phyloP scores from a whole-genome alignment of 2,888 invertebrate genomes.

The Standfussiana lucernea region DNA sequence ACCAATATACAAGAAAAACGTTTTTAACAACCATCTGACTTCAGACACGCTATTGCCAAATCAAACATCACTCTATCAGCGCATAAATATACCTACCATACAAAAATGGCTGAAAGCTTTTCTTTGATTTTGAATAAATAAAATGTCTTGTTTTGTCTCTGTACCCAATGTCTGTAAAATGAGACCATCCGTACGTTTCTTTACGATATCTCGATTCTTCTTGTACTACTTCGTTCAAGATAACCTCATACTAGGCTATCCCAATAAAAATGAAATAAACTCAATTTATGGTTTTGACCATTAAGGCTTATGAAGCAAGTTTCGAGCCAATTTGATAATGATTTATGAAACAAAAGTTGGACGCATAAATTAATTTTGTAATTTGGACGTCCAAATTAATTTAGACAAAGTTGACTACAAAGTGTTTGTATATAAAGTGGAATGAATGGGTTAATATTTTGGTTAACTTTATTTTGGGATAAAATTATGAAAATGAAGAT shows the following conservation, averaged over 20 bases:
- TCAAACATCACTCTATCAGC: not conserved
- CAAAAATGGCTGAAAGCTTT: too few relatives aligned
- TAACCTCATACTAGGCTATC: not conserved
- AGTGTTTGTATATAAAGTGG: slow-evolving; percentile 27
- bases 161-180: slow-evolving; percentile 1
- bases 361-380: slow-evolving; percentile 28
- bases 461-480: slow-evolving; percentile 1
- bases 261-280: slow-evolving; percentile 3
- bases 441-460: slow-evolving; percentile 5
- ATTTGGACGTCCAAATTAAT: slow-evolving; percentile 36
- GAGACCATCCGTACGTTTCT: too few relatives aligned
- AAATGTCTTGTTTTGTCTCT: not conserved
- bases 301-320: slow-evolving; percentile 22
- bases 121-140: not conserved
- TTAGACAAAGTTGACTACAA: slow-evolving; percentile 8
- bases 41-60: not conserved
- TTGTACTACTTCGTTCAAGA: not conserved
- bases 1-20: not conserved
- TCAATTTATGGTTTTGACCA: slow-evolving; percentile 30
- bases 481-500: slow-evolving; percentile 1
- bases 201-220: not conserved
- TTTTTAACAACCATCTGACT: not conserved
- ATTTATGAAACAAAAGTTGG: slow-evolving; percentile 47
- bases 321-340: slow-evolving; percentile 28
- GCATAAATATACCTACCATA: not conserved